Conservation (phyloP, 2,888 invertebrate species). For the Phaedon cochleariae region DNA sequence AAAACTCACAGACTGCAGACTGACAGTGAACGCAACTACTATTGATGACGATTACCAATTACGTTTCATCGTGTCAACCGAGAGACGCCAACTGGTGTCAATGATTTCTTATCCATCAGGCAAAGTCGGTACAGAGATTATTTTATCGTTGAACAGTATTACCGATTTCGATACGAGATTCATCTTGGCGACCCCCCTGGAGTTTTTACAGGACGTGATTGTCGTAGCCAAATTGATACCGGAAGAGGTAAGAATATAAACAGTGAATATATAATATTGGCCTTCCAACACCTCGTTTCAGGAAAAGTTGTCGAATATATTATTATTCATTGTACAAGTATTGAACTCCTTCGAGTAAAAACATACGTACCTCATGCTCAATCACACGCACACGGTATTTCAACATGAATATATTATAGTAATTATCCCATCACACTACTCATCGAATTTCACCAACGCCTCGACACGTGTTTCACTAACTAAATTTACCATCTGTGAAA, state of each 20-base stretch:
- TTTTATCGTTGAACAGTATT: slow-evolving; percentile 69
- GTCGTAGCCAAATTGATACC: slow-evolving; percentile 74
- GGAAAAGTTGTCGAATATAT: too few species aligned
- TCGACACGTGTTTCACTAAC: too few species aligned
- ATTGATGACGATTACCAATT: slow-evolving; percentile 75
- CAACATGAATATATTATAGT: too few species aligned
- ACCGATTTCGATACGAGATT: slow-evolving; percentile 79
- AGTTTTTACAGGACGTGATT: slow-evolving; percentile 70
- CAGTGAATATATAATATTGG: too few species aligned
- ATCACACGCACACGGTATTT: too few species aligned
- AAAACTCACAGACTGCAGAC: slow-evolving; percentile 78
- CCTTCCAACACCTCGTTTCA: too few species aligned
- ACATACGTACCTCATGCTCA: too few species aligned
- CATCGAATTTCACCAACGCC: too few species aligned
- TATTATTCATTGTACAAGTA: too few species aligned
- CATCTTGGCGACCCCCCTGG: slow-evolving; percentile 77
- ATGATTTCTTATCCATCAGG: slow-evolving; percentile 74
- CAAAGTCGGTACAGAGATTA: slow-evolving; percentile 74
- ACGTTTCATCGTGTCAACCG: slow-evolving; percentile 76
- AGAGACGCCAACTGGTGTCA: slow-evolving; percentile 75
- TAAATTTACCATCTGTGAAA: too few species aligned
- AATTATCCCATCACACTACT: too few species aligned
- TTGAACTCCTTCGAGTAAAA: too few species aligned
- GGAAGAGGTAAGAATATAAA: slow-evolving; percentile 66
- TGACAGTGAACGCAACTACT: slow-evolving; percentile 78